Evolutionary conservation across 2,797 vertebrate genomes (phyloP).

Genomic region (Prunella strophiata): DNA sequence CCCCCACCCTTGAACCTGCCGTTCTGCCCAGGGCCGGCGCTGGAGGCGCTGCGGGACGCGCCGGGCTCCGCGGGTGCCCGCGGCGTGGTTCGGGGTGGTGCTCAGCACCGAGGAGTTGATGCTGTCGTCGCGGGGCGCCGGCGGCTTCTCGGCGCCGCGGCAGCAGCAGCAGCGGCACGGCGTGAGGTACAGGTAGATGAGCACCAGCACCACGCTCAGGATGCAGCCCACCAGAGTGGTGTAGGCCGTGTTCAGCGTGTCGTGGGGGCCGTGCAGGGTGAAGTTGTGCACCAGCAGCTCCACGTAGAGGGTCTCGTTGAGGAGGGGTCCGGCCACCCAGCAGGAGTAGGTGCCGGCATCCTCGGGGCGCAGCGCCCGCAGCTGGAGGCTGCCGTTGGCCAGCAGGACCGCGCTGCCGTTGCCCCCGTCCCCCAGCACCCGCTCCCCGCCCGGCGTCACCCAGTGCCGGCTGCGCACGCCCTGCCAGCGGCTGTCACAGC

Average conservation of each 20-base stretch:
- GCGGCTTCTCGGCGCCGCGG: slow-evolving; percentile 81
- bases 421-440: slow-evolving; percentile 67
- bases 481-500: slow-evolving; percentile 89
- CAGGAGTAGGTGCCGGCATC: slow-evolving; percentile 92
- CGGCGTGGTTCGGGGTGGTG: slow-evolving; percentile 88
- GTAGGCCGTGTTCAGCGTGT: slow-evolving; percentile 93
- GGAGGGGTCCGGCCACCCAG: slow-evolving; percentile 82
- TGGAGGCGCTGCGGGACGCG: slow-evolving; percentile 78
- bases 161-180: slow-evolving; percentile 96
- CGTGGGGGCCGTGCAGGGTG: slow-evolving; percentile 83
- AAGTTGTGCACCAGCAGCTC: slow-evolving; percentile 92
- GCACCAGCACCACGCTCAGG: slow-evolving; percentile 93
- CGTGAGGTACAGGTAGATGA: slow-evolving; percentile 96
- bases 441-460: slow-evolving; percentile 83
- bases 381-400: slow-evolving; percentile 83
- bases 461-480: slow-evolving; percentile 83
- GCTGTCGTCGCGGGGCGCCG: slow-evolving; percentile 87
- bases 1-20: slow-evolving; percentile 89
- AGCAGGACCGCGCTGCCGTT: slow-evolving; percentile 83
- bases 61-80: slow-evolving; percentile 76
- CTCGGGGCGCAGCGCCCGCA: slow-evolving; percentile 79
- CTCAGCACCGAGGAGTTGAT: slow-evolving; percentile 96
- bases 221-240: slow-evolving; percentile 96
- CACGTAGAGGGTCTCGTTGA: slow-evolving; percentile 94
- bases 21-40: slow-evolving; percentile 85